Base-by-base conservation (phyloP, 1,140 invertebrate species). In the Tetramorium parvispinum region DNA sequence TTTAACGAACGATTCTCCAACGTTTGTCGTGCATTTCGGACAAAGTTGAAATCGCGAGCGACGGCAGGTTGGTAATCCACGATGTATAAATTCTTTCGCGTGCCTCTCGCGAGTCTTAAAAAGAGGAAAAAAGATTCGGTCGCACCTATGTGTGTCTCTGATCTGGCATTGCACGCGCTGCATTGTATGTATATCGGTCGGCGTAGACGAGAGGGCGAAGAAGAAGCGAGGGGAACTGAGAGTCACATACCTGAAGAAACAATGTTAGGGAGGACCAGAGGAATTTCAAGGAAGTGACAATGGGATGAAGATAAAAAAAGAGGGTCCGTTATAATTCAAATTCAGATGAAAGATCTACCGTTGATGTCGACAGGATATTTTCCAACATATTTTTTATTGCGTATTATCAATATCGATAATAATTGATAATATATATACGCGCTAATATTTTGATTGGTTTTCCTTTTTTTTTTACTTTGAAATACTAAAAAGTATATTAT, bases 141-240 rank as follows among this genome's bases (percentile, higher is more conserved):
- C 88, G 78, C 73, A 86, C 88, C 87, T 88, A 89, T 53, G 65
- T 78, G 76, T 55, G 88, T 90, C 88, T 90, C 89, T 90, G 87
- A 89, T 92, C 88, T 78, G 87, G 86, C 88, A 77, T 87, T 73
- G 89, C 89, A 87, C 85, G 76, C 86, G 86, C 63, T 63, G 91
- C 91, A 94, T 94, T 94, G 93, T 94, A 94, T 94, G 93, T 94
- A 94, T 94, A 94, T 94, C 88, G 91, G 59, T 16, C 59, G 79
- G 66, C 53, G 85, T 86, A 86, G 68, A 91, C 59, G 49, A 63
- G 37, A 46, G 32, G 46, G 21, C 51, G 21, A 51, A 27, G n/a
- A 18, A 16, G 16, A 46, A 66, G 43, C 37, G 24, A 75, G 63
- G 40, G 37, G 21, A 32, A 46, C 61, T 59, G 27, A 71, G 57